Base-by-base conservation (phyloP, 1,140 invertebrate species). In the Apis dorsata region DNA sequence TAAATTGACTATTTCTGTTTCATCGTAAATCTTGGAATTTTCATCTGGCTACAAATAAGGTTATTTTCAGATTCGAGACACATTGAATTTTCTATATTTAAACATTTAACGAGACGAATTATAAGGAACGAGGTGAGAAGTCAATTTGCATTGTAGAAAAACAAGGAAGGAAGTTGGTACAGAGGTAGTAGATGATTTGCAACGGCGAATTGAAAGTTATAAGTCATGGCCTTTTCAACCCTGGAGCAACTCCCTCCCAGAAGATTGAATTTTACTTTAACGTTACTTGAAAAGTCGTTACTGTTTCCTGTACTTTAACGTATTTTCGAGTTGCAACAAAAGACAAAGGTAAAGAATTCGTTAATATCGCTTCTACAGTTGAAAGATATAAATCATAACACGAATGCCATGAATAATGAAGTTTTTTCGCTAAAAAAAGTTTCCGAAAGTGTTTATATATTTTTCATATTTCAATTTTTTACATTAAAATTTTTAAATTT, bases 231-330 rank as follows among this genome's bases (percentile, higher is more conserved):
- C 17, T 5, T 24, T 44, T n/a, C 17, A 12, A 15, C 62, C 28
- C 13, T 28, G 19, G 65, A 68, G 34, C 28, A 59, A 51, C 44
- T 28, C n/a, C 24, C 1, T 24, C 1, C 19, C 8, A 1, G 15
- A 19, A 19, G 68, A 81, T 68, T 68, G 34, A 55, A 59, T 81
- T 75, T 51, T 51, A 19, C 69, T 53, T 55, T 15, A 44, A 57
- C 59, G n/a, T 53, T 72, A 74, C 79, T 66, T 34, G 24, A 65
- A 59, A 81, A 75, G 28, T 66, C 28, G 51, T 81, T 81, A 81
- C 55, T 21, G 21, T 55, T 72, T 55, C 51, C 17, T 5, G 17
- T 10, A 19, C 28, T 17, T 69, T 78, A 69, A 60, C 34, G 34
- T 53, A 28, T 15, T 21, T 9, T 8, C 68, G 21, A 71, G 66